A percentile compares a stretch with the other conserved stretches of the same genome.
Conservation (phyloP, 2,797 vertebrate species). For the Botia almorhae region DNA sequence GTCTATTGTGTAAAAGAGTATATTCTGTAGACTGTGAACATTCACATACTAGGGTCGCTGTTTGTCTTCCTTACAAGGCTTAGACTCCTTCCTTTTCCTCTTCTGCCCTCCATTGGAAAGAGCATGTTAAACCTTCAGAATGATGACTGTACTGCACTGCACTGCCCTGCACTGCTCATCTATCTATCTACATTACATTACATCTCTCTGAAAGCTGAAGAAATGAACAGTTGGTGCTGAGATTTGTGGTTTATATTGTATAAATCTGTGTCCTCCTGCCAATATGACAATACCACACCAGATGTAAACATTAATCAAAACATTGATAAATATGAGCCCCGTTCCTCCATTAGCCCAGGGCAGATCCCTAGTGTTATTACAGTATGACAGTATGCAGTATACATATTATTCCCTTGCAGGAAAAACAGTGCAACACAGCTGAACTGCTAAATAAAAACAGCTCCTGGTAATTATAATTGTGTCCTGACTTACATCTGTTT, state of each 20-base stretch:
- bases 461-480: constrained; percentile 10
- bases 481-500: constrained; percentile 36
- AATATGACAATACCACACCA: constrained; percentile 26
- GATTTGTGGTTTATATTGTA: constrained; percentile 20
- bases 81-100: constrained; percentile 75
- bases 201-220: background rate
- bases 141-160: constrained; percentile 1
- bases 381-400: constrained; percentile 56
- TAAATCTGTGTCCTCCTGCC: constrained; percentile 29
- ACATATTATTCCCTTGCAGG: constrained; percentile 67
- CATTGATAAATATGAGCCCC: constrained; percentile 50
- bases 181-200: background rate
- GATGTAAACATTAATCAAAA: constrained; percentile 67
- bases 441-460: constrained; percentile 25
- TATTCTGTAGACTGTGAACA: constrained; percentile 11
- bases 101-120: constrained; percentile 82
- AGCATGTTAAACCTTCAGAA: constrained; percentile 62
- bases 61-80: constrained; percentile 25
- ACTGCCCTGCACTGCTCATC: no score
- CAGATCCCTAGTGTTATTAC: constrained; percentile 73
- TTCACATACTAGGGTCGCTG: constrained; percentile 18
- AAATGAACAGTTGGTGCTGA: constrained; percentile 12
- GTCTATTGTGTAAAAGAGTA: background rate
- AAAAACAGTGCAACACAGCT: constrained; percentile 25
- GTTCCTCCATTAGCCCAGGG: constrained; percentile 56